Evolutionary conservation across 2,888 invertebrate genomes (phyloP).

Genomic region (Bhutanitis thaidina): DNA sequence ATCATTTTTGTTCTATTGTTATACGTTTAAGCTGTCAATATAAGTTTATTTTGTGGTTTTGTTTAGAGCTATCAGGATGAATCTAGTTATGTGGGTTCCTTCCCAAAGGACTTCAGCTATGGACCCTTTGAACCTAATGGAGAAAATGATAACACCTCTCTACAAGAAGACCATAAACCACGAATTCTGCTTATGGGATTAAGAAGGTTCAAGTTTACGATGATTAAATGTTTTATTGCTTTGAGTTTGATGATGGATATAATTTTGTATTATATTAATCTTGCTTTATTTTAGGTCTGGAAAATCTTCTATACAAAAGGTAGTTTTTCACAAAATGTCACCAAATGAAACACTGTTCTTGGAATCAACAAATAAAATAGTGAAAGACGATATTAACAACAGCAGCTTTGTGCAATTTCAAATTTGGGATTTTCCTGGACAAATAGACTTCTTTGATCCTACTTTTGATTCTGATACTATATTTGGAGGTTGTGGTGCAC

Average conservation of each 20-base stretch:
- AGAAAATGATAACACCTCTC: slow-evolving; percentile 80
- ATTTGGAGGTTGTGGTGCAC: slow-evolving; percentile 97
- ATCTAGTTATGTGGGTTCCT: slow-evolving; percentile 81
- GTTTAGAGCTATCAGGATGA: slow-evolving; percentile 79
- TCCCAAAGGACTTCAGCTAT: slow-evolving; percentile 96
- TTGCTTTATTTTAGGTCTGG: slow-evolving; percentile 88
- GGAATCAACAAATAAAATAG: slow-evolving; percentile 98
- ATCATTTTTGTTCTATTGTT: background rate
- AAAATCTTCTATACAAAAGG: slow-evolving; percentile 99
- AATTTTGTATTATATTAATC: too few relatives aligned
- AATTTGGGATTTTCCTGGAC: slow-evolving; percentile 99
- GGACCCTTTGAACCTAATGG: slow-evolving; percentile 92
- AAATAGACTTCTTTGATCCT: slow-evolving; percentile 98
- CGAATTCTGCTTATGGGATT: slow-evolving; percentile 97
- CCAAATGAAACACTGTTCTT: slow-evolving; percentile 99
- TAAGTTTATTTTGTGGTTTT: slow-evolving; percentile 6
- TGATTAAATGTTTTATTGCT: too few relatives aligned
- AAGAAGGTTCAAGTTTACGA: slow-evolving; percentile 81
- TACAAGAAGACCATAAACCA: slow-evolving; percentile 91
- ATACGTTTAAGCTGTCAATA: background rate
- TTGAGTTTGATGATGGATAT: too few relatives aligned
- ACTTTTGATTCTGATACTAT: slow-evolving; percentile 97
- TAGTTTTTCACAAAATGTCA: slow-evolving; percentile 99
- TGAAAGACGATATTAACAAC: slow-evolving; percentile 98
- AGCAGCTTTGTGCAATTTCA: slow-evolving; percentile 98